Evolutionary conservation across 2,888 invertebrate species (phyloP), one percentile per base, ranked within the genome.

Genomic region (Meandrusa payeni): DNA sequence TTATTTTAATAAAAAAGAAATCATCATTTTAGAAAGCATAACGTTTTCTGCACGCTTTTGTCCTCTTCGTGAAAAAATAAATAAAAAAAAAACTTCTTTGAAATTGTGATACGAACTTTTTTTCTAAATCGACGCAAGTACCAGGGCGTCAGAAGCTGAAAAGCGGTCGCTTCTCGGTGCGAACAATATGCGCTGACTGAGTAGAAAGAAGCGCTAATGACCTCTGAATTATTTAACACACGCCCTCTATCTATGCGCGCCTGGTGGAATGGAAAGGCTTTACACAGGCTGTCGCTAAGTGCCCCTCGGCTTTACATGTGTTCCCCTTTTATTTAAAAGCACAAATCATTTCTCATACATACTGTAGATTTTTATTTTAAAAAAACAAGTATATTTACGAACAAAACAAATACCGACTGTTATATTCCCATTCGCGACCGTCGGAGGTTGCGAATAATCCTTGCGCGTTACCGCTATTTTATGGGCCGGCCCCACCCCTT

Each of bases 171-270:
- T 51, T 41, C 36, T 43, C 29, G 42, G 44, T 38, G 32, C 40
- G 43, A 41, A 52, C 51, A 50, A 48, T 51, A 48, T 46, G 45
- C 48, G 47, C 52, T 46, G 51, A 52, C 46, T 49, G 63, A 57
- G 61, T 54, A 43, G 46, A 48, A 49, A 48, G 48, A 48, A 56
- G 57, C 59, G 46, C 73, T 79, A 79, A 79, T 77, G 78, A 68
- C 63, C 52, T 49, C 50, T 79, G 79, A 74, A 81, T 81, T 72
- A 74, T 80, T 78, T 64, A 76, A 52, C 54, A 47, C 40, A 50
- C 53, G 23, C 27, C 33, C 44, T 39, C 33, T 44, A 40, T 41
- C 41, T 43, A 48, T 32, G 46, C 41, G 41, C 44, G 34, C 39
- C 43, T 31, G 27, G 37, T 41, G 36, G 28, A 47, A 45, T 33